These are phyloP conservation scores for Rachycentron canadum DNA, from an alignment of 2,797 vertebrate genomes.

Conservation along the genomic window DNA sequence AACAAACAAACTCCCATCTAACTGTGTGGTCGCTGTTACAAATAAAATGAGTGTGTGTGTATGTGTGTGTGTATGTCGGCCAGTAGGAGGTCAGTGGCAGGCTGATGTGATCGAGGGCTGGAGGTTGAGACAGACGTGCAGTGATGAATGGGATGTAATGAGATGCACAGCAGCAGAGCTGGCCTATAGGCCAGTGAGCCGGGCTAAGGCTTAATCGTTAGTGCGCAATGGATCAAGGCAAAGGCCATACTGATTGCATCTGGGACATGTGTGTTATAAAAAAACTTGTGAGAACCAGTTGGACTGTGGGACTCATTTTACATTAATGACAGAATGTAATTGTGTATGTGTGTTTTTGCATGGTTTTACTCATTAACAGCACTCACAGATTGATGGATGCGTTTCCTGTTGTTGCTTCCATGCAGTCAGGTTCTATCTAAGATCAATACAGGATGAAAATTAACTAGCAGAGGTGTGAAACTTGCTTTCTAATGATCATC, in stretches of 20 bases:
- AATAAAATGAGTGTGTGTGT: conserved; percentile 8
- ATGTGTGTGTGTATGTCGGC: conserved; percentile 21
- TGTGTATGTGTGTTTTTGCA: background rate
- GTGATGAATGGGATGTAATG: conserved; percentile 81
- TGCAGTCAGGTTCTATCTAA: background rate
- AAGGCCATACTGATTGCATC: conserved; percentile 73
- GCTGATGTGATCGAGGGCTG: conserved; percentile 56
- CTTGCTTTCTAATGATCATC: background rate
- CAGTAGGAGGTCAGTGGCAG: conserved; percentile 53
- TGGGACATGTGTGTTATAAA: conserved; percentile 25
- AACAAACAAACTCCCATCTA: background rate
- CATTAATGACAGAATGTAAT: background rate
- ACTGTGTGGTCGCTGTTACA: conserved; percentile 2
- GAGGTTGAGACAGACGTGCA: conserved; percentile 50
- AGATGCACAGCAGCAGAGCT: conserved; percentile 76
- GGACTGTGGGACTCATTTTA: background rate
- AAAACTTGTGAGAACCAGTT: conserved; percentile 7
- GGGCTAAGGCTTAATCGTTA: conserved; percentile 70
- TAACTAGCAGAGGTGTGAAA: background rate
- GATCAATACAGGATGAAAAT: background rate
- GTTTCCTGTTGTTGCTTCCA: background rate
- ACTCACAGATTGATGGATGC: background rate
- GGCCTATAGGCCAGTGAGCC: conserved; percentile 55
- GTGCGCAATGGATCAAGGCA: conserved; percentile 69
- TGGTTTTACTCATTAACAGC: background rate